phyloP scores from a whole-genome alignment of 2,888 invertebrate genomes.

The Nymphalis polychloros region DNA sequence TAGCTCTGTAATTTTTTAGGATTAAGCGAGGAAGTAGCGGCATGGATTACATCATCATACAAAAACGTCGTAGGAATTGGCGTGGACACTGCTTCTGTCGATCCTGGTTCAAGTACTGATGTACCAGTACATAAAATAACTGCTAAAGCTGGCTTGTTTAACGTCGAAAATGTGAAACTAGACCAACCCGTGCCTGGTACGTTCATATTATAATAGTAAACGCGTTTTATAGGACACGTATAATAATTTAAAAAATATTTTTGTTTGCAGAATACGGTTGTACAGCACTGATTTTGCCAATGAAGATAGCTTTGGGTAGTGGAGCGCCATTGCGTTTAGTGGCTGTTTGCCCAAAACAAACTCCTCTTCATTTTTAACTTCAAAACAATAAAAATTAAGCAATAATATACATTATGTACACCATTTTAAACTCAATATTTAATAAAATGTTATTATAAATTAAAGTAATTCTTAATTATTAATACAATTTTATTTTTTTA shows the following conservation, averaged over 20 bases:
- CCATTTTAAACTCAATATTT: too few species aligned
- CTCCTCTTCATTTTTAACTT: conserved; percentile 22
- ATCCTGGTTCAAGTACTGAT: conserved; percentile 71
- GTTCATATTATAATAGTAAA: conserved; percentile 23
- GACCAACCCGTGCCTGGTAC: conserved; percentile 67
- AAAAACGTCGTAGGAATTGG: conserved; percentile 85
- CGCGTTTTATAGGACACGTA: neutral
- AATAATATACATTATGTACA: too few species aligned
- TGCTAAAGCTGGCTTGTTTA: conserved; percentile 76
- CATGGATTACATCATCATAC: conserved; percentile 80
- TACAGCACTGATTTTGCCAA: conserved; percentile 81
- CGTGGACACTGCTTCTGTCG: conserved; percentile 84
- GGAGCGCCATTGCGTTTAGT: conserved; percentile 84
- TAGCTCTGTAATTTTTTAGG: conserved; percentile 57
- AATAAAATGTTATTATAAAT: too few species aligned
- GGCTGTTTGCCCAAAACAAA: conserved; percentile 69
- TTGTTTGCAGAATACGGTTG: conserved; percentile 71
- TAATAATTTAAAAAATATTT: neutral
- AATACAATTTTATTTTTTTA: neutral
- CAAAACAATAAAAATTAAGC: neutral
- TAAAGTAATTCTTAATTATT: neutral
- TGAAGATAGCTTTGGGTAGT: conserved; percentile 84
- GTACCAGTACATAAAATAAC: conserved; percentile 57
- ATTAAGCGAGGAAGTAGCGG: conserved; percentile 80
- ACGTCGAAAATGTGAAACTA: conserved; percentile 84